A percentile compares a stretch with the other conserved stretches of the same genome.
phyloP scores from a whole-genome alignment of 1,140 invertebrate species.

The Diachasmimorpha longicaudata region DNA sequence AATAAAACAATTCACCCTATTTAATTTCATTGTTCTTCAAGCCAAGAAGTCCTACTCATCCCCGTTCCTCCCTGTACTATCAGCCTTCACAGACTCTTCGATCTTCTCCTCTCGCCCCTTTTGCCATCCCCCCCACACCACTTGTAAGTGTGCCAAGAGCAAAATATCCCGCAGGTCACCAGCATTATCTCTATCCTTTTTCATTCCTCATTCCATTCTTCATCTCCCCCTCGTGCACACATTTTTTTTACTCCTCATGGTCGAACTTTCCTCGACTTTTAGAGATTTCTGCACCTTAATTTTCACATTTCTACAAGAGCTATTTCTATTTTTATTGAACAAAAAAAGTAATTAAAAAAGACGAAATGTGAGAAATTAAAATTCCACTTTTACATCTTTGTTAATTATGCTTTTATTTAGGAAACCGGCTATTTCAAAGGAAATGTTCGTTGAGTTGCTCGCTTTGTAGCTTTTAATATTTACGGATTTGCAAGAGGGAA shows the following conservation, averaged over 20 bases:
- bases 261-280: neutral
- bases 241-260: neutral
- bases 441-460: too few species aligned
- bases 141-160: constrained; percentile 1
- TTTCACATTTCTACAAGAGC: neutral
- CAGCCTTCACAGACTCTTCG: neutral
- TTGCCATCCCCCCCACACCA: neutral
- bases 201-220: neutral
- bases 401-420: too few species aligned
- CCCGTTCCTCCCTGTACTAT: neutral
- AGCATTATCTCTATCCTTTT: neutral
- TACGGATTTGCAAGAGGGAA: too few species aligned
- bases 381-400: too few species aligned
- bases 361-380: neutral
- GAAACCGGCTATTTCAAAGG: too few species aligned
- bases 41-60: neutral
- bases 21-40: neutral
- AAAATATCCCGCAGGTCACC: neutral
- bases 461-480: too few species aligned
- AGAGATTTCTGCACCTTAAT: neutral
- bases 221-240: neutral
- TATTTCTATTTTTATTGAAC: too few species aligned
- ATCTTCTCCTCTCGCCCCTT: neutral
- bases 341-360: neutral
- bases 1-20: neutral